Evolutionary conservation across 1,140 invertebrate species (phyloP), one percentile per base, ranked within the genome.

Genomic region (Solenopsis fugax): DNA sequence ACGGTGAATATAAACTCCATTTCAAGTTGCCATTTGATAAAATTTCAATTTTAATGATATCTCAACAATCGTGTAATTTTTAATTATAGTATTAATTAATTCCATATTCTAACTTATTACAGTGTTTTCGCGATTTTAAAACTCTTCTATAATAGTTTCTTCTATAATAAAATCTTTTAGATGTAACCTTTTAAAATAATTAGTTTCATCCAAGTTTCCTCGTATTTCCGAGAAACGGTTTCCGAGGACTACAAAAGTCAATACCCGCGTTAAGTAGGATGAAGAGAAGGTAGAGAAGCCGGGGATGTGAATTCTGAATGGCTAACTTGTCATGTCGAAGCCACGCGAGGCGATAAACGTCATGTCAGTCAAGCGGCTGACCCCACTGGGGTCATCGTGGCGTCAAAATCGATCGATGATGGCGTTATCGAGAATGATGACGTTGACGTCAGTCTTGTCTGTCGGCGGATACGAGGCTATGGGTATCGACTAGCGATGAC

Each of bases 331-430:
- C 69, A 60, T 77, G 86, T 89, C 86, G 54, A 89, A 81, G 75
- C 64, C 24, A 85, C 73, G 6, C 58, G 82, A 85, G 72, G 88
- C 89, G 89, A 90, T 90, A 90, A 90, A 89, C 86, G 87, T 90
- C 88, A 82, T 81, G 89, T 90, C 89, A 90, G 86, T 90, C 89
- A 90, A 90, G 71, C 86, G 88, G 67, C 62, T 45, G 88, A 77
- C 69, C 86, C 60, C 48, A 29, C n/a, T 18, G 73, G 71, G 88
- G 86, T 87, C 80, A 87, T 90, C 80, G 56, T 85, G 71, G 72
- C 78, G 37, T 85, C 85, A 64, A 58, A 80, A 60, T 64, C 71
- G 88, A 90, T 90, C 88, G 88, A 90, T 90, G 62, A 75, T 71
- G 73, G 73, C 62, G 82, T 85, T 87, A 90, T 85, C 69, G 41